phyloP scores from a whole-genome alignment of 2,797 vertebrate species.

The Gymnoscopelus microlampas region DNA sequence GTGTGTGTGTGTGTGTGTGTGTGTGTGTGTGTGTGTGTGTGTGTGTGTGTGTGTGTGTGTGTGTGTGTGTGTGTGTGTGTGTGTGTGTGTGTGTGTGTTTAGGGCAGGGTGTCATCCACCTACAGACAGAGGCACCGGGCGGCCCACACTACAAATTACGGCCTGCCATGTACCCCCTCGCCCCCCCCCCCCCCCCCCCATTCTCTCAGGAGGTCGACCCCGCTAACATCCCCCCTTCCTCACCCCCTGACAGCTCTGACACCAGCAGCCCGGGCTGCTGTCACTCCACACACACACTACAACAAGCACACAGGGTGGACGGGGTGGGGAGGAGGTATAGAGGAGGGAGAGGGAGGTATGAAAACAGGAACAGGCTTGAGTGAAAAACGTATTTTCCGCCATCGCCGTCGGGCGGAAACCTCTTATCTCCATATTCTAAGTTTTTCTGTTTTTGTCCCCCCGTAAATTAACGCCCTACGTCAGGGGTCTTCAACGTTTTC shows the following conservation, averaged over 20 bases:
- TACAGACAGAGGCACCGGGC: constrained; percentile 61
- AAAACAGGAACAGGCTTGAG: too few relatives aligned
- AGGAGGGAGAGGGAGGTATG: too few relatives aligned
- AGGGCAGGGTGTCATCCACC: constrained; percentile 48
- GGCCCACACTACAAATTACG: constrained; percentile 67
- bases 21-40: too few relatives aligned
- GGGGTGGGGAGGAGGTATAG: neutral
- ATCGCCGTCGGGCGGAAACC: too few relatives aligned
- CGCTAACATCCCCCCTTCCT: constrained; percentile 34
- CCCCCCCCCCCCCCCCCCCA: constrained; percentile 46
- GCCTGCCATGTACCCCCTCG: constrained; percentile 50
- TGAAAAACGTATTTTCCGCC: too few relatives aligned
- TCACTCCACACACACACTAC: constrained; percentile 45
- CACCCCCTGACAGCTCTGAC: constrained; percentile 47
- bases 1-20: too few relatives aligned
- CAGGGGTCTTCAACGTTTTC: too few relatives aligned
- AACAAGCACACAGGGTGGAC: neutral
- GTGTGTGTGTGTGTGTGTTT: neutral
- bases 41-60: neutral
- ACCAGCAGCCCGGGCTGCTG: constrained; percentile 39
- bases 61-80: neutral
- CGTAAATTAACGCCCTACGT: too few relatives aligned
- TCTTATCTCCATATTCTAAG: too few relatives aligned
- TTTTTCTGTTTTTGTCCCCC: too few relatives aligned
- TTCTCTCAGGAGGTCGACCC: neutral